Evolutionary conservation across 2,888 invertebrate species (phyloP), one percentile per base, ranked within the genome.

Genomic region (Lycophotia porphyrea): DNA sequence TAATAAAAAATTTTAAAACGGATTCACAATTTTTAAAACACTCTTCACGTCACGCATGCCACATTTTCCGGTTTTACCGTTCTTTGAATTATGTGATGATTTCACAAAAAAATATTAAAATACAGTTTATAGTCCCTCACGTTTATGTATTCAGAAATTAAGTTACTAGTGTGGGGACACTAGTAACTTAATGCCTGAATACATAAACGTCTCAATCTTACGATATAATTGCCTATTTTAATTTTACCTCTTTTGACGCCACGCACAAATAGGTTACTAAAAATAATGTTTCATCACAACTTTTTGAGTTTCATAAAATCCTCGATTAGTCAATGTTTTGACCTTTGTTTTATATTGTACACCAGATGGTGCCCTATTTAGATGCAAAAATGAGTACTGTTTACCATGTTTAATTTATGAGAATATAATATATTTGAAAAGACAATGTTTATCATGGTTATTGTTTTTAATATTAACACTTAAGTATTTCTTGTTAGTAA

Each of bases 401-500:
- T 55, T 27, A 15, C n/a, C 27, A 27, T 55, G 15, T 27, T 27
- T 27, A 13, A 27, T 55, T 42, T 61, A 36, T 69, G 5, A 76
- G 24, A 61, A 71, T 52, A 15, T 69, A 61, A 71, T 52, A 15
- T 69, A 21, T 36, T 79, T 24, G 15, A 47, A 79, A 71, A n/a
- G 31, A 36, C 21, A 44, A 52, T 36, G n/a, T 71, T 44, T 44
- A 61, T 74, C 21, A 63, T 61, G 79, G 15, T 70, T 21, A 70
- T 52, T 63, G 15, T 52, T 52, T 76, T 58, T 31, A 44, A 67
- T 49, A 5, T 67, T n/a, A 55, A 5, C 21, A 13, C 18, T 11
- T 78, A 73, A 47, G 42, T 49, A 52, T 76, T 52, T 76, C 61
- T 74, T 80, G 11, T 63, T 80, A 74, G 34, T 74, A n/a, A 55